Conservation (phyloP, 2,113 vertebrate genomes). For the Aspiorhynchus laticeps region DNA sequence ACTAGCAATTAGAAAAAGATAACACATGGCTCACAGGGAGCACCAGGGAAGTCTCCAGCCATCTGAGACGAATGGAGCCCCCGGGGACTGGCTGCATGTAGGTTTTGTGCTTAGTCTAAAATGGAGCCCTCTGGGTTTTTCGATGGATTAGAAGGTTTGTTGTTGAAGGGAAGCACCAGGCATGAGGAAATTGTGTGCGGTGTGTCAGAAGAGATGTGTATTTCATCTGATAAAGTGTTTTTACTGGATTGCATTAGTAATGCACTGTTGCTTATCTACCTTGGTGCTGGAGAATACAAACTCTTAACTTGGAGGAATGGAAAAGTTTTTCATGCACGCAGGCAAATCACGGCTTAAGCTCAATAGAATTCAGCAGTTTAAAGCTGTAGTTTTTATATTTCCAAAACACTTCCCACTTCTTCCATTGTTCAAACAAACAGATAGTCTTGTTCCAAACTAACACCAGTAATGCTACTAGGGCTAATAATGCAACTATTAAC, state of each 20-base stretch:
- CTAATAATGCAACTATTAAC: not conserved
- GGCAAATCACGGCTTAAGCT: constrained; percentile 38
- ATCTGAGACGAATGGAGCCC: constrained; percentile 28
- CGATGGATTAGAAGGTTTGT: not conserved
- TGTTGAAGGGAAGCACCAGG: not conserved
- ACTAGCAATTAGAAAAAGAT: constrained; percentile 65
- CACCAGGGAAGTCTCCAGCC: constrained; percentile 61
- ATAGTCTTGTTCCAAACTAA: not conserved
- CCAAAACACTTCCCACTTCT: not conserved
- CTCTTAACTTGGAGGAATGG: constrained; percentile 31
- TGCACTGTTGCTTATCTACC: constrained; percentile 11
- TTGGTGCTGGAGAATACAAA: constrained; percentile 60
- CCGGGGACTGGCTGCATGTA: not conserved
- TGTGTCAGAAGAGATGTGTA: not conserved
- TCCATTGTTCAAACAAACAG: not conserved
- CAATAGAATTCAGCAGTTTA: not conserved
- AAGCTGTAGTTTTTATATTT: not conserved
- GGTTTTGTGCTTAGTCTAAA: not conserved
- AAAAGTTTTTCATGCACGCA: constrained; percentile 41
- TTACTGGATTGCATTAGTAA: constrained; percentile 21
- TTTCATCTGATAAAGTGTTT: constrained; percentile 36
- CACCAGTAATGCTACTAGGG: not conserved
- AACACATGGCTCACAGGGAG: constrained; percentile 61
- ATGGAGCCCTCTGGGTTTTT: not conserved
- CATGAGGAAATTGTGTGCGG: not conserved